Percentiles rank a stretch among this genome's conserved stretches.
Conservation (phyloP, 30 jellyfish, hydroid and myxozoan species). For the Aurelia sp. region DNA sequence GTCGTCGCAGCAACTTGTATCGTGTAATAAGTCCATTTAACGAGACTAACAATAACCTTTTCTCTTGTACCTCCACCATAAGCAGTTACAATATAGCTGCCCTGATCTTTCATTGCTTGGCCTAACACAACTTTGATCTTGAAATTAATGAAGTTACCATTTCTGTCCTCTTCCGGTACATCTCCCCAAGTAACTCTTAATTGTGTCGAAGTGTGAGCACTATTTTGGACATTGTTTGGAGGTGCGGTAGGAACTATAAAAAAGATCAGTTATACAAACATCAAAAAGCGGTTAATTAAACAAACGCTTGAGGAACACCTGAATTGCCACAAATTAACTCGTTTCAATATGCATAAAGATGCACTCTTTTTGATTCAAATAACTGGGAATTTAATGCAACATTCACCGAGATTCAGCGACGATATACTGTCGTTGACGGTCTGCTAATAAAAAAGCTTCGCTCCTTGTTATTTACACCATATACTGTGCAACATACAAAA, state of each 20-base stretch:
- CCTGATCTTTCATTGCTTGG: background rate
- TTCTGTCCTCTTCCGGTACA: conserved; percentile 43
- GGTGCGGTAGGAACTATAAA: conserved; percentile 65
- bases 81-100: conserved; percentile 7
- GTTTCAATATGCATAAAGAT: too few species aligned
- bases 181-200: conserved; percentile 21
- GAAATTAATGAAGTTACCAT: conserved; percentile 60
- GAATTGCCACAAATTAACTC: too few species aligned
- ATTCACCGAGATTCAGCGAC: too few species aligned
- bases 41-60: background rate
- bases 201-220: conserved; percentile 19
- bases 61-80: background rate
- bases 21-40: conserved; percentile 61
- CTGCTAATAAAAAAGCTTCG: too few species aligned
- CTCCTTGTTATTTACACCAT: too few species aligned
- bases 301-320: too few species aligned
- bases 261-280: too few species aligned
- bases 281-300: too few species aligned
- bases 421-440: too few species aligned
- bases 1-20: conserved; percentile 65
- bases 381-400: too few species aligned
- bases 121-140: conserved; percentile 50
- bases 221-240: conserved; percentile 11
- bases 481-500: too few species aligned
- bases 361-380: too few species aligned